phyloP scores from a whole-genome alignment of 1,140 invertebrate species.

The Anastrepha obliqua region DNA sequence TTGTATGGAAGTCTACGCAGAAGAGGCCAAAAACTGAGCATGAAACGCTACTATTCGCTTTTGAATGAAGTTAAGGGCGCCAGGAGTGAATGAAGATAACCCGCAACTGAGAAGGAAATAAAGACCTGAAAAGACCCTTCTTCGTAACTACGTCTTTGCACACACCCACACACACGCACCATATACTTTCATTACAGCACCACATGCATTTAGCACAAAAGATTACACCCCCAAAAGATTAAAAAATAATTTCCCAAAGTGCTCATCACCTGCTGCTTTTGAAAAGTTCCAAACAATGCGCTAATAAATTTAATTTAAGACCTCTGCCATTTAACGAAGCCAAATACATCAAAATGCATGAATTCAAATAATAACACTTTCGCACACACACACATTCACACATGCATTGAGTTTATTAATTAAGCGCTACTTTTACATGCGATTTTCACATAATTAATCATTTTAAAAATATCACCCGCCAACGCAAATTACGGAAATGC shows the following conservation, averaged over 20 bases:
- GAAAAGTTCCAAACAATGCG: neutral
- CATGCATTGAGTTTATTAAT: neutral
- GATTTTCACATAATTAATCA: conserved; percentile 48
- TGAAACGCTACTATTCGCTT: too few species aligned
- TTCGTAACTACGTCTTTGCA: too few species aligned
- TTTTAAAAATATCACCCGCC: neutral
- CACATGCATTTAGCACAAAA: too few species aligned
- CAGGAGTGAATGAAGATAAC: too few species aligned
- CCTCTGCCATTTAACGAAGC: neutral
- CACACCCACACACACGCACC: too few species aligned
- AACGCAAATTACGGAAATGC: conserved; percentile 20
- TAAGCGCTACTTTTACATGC: conserved; percentile 32
- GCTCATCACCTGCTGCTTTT: neutral
- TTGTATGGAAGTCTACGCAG: too few species aligned
- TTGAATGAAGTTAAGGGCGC: too few species aligned
- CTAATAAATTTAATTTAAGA: neutral
- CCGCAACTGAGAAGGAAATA: too few species aligned
- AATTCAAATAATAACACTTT: neutral
- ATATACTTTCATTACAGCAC: too few species aligned
- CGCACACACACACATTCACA: neutral
- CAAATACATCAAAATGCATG: neutral
- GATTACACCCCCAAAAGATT: neutral
- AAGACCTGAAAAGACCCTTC: too few species aligned
- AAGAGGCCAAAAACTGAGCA: too few species aligned
- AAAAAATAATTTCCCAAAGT: neutral